Evolutionary conservation across 2,113 vertebrate species (phyloP), one percentile per base, ranked within the genome.

Genomic region (Oplegnathus fasciatus): DNA sequence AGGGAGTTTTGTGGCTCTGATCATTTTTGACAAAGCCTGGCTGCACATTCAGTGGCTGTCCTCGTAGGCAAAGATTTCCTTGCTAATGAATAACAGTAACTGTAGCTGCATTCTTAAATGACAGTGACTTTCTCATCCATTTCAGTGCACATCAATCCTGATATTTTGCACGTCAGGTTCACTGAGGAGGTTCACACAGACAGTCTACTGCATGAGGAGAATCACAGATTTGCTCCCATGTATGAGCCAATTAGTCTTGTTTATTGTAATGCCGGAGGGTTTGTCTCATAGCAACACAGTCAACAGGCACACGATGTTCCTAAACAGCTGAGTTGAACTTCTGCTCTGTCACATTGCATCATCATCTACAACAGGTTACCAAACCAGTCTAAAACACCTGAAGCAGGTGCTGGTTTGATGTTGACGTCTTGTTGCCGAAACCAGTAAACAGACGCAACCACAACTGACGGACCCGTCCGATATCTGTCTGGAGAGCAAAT

Each of bases 281-380:
- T 79, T 13, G 77, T 72, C 66, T 80, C 81, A 6, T 30, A 48
- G 77, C 72, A 80, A 61, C 66, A 9, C 5, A 2, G 13, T 37
- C 70, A 71, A 52, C 57, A 74, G 20, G n/a, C 74, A 68, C 61
- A 40, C 22, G 1, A 9, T 2, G 75, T 11, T 22, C 5, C 73
- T 5, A 40, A 77, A 55, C 66, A 60, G 57, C 58, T 11, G 65
- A 70, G 34, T 0, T 32, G 0, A 81, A 48, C 34, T n/a, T 5
- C 48, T 58, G 75, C 64, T 46, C 15, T 2, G 4, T 71, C 55
- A 26, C 0, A 22, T 26, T 42, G 42, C 72, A 32, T 83, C 67
- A 62, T 80, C 65, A 30, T 48, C 48, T 48, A 14, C 73, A 58
- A n/a, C 44, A 54, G 7, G 14, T 46, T 0, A 28, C 30, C 61